phyloP scores from a whole-genome alignment of 35 echinoderm and acorn worm genomes.

The Lytechinus pictus region DNA sequence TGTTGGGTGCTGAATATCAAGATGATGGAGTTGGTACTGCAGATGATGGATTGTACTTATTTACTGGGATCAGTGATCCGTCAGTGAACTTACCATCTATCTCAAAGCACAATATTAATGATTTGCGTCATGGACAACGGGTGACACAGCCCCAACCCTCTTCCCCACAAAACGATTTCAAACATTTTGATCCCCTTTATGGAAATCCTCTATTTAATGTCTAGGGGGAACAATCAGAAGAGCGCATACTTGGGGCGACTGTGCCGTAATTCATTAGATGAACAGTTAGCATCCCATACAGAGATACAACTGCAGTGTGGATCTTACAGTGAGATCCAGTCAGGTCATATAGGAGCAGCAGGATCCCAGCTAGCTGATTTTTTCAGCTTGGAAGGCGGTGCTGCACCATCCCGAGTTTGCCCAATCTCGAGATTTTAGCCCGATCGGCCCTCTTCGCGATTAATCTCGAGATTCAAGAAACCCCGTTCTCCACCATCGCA shows the following conservation, averaged over 20 bases:
- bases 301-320: slow-evolving; percentile 58
- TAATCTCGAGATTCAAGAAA: too few relatives aligned
- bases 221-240: neutral
- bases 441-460: too few relatives aligned
- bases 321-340: slow-evolving; percentile 40
- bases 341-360: slow-evolving; percentile 59
- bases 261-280: slow-evolving; percentile 11
- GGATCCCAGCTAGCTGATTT: slow-evolving; percentile 54
- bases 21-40: neutral
- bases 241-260: neutral
- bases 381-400: slow-evolving; percentile 44
- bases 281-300: slow-evolving; percentile 35
- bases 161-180: neutral
- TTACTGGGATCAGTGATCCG: neutral
- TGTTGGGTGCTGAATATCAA: slow-evolving; percentile 30
- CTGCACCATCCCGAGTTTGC: too few relatives aligned
- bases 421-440: too few relatives aligned
- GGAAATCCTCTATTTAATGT: slow-evolving; percentile 32
- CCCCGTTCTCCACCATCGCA: too few relatives aligned
- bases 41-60: neutral
- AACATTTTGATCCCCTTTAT: neutral
- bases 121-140: neutral
- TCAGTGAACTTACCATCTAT: neutral
- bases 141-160: neutral
- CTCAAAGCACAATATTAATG: neutral